phyloP scores from a whole-genome alignment of 2,797 vertebrate species.

The Arrhamphus sclerolepis region DNA sequence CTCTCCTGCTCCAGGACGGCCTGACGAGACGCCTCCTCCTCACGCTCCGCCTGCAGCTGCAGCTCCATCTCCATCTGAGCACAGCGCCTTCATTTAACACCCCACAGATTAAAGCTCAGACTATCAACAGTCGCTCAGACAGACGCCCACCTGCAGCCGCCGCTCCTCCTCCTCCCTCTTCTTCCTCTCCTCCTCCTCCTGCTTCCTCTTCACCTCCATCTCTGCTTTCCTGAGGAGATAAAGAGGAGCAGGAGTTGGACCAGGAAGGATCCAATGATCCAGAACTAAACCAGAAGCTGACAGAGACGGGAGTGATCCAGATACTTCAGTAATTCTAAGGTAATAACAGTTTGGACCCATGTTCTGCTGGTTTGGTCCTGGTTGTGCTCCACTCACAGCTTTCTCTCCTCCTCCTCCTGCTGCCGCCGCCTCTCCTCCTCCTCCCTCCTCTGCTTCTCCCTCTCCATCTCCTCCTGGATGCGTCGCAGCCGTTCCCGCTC shows the following conservation, averaged over 20 bases:
- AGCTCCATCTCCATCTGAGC: constrained; percentile 89
- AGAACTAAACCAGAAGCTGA: too few relatives aligned
- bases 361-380: too few relatives aligned
- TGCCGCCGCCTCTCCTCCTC: constrained; percentile 85
- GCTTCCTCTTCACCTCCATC: constrained; percentile 95
- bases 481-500: constrained; percentile 88
- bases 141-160: constrained; percentile 85
- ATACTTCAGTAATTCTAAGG: too few relatives aligned
- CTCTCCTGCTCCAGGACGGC: constrained; percentile 91
- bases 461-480: constrained; percentile 97
- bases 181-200: constrained; percentile 94
- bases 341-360: too few relatives aligned
- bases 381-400: constrained; percentile 84
- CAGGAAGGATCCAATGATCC: too few relatives aligned
- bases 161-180: constrained; percentile 92
- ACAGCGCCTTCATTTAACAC: neutral
- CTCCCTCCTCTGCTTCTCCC: constrained; percentile 87
- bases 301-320: too few relatives aligned
- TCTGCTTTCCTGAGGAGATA: constrained; percentile 86
- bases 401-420: constrained; percentile 90
- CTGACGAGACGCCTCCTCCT: constrained; percentile 89
- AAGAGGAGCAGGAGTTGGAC: neutral
- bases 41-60: constrained; percentile 87
- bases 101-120: neutral
- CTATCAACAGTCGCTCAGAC: too few relatives aligned